Conservation (phyloP, 2,797 vertebrate species). For the Sebastes kiyomatsui region DNA sequence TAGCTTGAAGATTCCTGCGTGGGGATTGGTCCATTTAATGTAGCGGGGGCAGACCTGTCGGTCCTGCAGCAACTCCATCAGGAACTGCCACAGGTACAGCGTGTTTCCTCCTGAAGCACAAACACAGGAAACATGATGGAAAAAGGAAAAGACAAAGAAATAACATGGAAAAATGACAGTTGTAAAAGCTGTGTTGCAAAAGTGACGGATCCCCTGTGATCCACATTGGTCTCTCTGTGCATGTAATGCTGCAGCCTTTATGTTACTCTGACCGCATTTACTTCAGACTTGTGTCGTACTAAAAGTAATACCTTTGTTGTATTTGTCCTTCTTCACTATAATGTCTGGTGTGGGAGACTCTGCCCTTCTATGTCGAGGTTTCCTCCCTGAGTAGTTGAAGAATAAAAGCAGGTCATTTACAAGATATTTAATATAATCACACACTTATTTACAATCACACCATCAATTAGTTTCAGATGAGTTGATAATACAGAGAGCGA, state of each 20-base stretch:
- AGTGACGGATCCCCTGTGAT: not conserved
- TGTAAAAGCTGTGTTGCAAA: not conserved
- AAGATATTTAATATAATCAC: not conserved
- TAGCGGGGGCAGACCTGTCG: constrained; percentile 95
- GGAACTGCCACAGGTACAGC: constrained; percentile 97
- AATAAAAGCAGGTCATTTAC: not conserved
- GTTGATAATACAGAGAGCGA: not conserved
- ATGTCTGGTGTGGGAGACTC: constrained; percentile 95
- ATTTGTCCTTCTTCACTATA: constrained; percentile 93
- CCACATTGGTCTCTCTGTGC: not conserved
- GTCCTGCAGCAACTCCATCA: constrained; percentile 95
- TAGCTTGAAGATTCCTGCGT: constrained; percentile 95
- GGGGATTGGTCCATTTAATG: constrained; percentile 96
- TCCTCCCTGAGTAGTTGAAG: constrained; percentile 83
- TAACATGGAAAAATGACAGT: not conserved
- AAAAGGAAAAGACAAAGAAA: not conserved
- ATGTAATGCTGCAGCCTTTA: not conserved
- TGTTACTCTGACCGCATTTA: not conserved
- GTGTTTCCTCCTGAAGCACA: constrained; percentile 87
- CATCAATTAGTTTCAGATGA: not conserved
- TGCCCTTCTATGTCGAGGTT: constrained; percentile 85
- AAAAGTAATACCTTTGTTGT: constrained; percentile 90
- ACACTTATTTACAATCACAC: not conserved
- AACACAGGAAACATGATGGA: constrained; percentile 24
- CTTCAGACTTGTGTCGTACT: not conserved